These are phyloP conservation scores for Orthosia incerta DNA, from an alignment of 2,888 invertebrate genomes.

Conservation along the genomic window DNA sequence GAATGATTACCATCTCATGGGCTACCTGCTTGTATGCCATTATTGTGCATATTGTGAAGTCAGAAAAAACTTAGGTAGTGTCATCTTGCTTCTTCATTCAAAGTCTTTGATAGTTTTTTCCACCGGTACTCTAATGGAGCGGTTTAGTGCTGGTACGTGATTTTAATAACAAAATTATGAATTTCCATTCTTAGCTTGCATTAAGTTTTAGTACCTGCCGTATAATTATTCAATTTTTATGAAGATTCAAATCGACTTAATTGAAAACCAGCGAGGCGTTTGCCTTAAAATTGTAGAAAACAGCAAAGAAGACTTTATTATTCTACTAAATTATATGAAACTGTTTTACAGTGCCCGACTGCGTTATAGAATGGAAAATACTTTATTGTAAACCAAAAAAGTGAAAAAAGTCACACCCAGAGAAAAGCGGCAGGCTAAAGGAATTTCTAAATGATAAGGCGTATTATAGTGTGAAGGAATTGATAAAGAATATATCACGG, in stretches of 20 bases:
- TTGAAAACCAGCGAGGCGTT: constrained; percentile 2
- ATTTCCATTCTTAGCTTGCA: constrained; percentile 32
- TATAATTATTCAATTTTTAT: constrained; percentile 18
- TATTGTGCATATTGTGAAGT: neutral
- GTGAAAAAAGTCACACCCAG: too few species aligned
- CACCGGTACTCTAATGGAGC: constrained; percentile 47
- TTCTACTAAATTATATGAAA: too few species aligned
- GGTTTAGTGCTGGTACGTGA: constrained; percentile 50
- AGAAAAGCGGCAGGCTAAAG: too few species aligned
- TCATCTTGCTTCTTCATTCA: constrained; percentile 12
- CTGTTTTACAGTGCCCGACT: too few species aligned
- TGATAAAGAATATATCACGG: too few species aligned
- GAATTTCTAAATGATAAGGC: too few species aligned
- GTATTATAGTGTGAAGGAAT: too few species aligned
- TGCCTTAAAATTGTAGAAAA: neutral
- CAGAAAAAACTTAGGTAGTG: neutral
- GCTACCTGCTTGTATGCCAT: too few species aligned
- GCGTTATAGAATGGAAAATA: too few species aligned
- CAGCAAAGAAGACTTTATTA: neutral
- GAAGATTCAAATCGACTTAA: neutral
- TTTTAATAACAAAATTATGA: constrained; percentile 46
- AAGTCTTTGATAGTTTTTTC: constrained; percentile 19
- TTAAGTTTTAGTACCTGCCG: constrained; percentile 7
- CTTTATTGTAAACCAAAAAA: too few species aligned
- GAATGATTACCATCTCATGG: too few species aligned